A percentile compares a stretch with the other conserved stretches of the same genome.
Evolutionary conservation across 2,797 vertebrate genomes (phyloP).

Genomic region (Propithecus perrieri): DNA sequence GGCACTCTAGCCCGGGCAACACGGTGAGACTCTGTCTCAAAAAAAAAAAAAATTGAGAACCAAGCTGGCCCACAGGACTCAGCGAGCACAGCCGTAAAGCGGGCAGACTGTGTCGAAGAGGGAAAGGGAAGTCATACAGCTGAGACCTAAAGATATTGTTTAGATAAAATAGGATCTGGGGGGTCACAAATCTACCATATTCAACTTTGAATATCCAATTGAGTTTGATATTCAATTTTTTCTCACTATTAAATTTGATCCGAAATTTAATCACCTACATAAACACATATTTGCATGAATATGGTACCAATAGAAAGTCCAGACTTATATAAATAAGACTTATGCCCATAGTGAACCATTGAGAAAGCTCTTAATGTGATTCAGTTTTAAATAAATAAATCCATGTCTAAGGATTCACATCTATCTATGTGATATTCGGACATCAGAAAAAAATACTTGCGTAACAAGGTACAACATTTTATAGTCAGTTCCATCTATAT

Average conservation of each 20-base stretch:
- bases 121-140: not conserved
- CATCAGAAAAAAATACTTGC: not conserved
- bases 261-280: not conserved
- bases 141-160: not conserved
- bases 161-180: not conserved
- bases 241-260: slow-evolving; percentile 1
- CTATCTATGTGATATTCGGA: not conserved
- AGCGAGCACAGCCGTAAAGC: not conserved
- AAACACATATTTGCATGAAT: not conserved
- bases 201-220: not conserved
- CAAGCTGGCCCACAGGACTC: not conserved
- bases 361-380: not conserved
- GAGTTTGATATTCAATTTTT: not conserved
- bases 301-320: not conserved
- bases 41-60: not conserved
- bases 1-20: too few species aligned
- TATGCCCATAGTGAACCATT: not conserved
- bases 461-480: not conserved
- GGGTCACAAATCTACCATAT: not conserved
- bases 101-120: not conserved
- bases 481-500: not conserved
- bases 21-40: too few species aligned
- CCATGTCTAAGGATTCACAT: not conserved
- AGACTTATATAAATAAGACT: not conserved
- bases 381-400: not conserved